Evolutionary conservation across 1,140 invertebrate species (phyloP), one percentile per base, ranked within the genome.

Genomic region (Antheraea pernyi): DNA sequence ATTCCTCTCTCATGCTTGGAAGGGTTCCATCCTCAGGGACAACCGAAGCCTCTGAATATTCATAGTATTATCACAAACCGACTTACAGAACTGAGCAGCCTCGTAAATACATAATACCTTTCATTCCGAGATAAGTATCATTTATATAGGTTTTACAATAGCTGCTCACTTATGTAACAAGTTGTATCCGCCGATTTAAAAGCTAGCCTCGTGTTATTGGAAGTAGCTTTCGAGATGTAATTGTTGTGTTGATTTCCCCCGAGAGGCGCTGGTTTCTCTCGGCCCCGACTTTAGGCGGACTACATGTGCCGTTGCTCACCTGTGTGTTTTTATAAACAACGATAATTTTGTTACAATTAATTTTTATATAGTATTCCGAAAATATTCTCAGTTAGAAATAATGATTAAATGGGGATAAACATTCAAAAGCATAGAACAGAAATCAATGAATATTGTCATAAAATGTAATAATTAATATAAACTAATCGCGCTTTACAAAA

Each of bases 161-260:
- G 59, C 39, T 67, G 59, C 10, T 61, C 60, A 19, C 11, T 70
- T 58, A 53, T 69, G 46, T 66, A 48, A 37, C 68, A 65, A 42
- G 68, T 70, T 65, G 68, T 67, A 67, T 63, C 69, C 65, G 59
- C 63, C 68, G 71, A 78, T 79, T 81, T 74, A 79, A 83, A 84
- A 75, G 76, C 76, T 81, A 70, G 75, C 73, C 74, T 72, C 77
- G 79, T 83, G 79, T 79, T 88, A 87, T 88, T 85, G 82, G 82
- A 79, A 84, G 78, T 75, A 80, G 81, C 82, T 82, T 88, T 84
- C 78, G 79, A 81, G 79, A 82, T 89, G 86, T 89, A 88, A 89
- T 91, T 91, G 89, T 89, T 81, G 78, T 77, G 79, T 74, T 89
- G 86, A 91, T 91, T 91, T 91, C 89, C 88, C 89, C 67, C 16